phyloP scores from a whole-genome alignment of 2,888 invertebrate species.

The Fragum sueziense region DNA sequence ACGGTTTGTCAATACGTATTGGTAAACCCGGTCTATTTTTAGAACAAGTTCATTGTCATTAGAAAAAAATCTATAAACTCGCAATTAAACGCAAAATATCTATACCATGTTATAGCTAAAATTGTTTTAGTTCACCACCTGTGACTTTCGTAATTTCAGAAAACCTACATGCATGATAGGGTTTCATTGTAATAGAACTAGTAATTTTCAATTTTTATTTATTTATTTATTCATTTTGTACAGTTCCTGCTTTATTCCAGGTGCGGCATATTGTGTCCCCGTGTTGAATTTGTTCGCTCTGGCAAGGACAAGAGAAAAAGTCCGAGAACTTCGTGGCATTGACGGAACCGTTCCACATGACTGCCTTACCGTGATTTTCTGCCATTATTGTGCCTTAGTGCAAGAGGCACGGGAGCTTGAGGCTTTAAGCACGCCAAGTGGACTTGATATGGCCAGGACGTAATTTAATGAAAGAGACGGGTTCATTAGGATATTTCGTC shows the following conservation, averaged over 20 bases:
- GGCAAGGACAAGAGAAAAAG: constrained; percentile 7
- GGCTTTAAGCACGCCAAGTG: neutral
- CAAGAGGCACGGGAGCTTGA: constrained; percentile 8
- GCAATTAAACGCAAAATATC: no score
- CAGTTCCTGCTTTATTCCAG: neutral
- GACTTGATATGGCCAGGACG: neutral
- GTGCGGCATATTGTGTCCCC: constrained; percentile 5
- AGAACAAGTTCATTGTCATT: no score
- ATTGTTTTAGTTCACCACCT: no score
- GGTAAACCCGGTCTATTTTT: no score
- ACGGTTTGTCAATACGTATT: no score
- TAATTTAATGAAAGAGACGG: neutral
- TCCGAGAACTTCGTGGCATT: constrained; percentile 14
- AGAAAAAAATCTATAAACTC: no score
- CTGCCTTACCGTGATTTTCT: constrained; percentile 8
- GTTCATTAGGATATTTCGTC: neutral
- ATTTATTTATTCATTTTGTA: no score
- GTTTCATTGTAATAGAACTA: no score
- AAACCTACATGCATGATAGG: no score
- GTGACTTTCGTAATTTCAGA: no score
- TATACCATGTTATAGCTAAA: no score
- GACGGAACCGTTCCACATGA: constrained; percentile 17
- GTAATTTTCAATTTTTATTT: no score
- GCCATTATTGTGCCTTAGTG: constrained; percentile 2
- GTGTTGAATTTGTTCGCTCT: constrained; percentile 7